Percentiles rank a stretch among this genome's conserved stretches.
Evolutionary conservation across 2,113 vertebrate species (phyloP).

Genomic region (Notechis scutatus): DNA sequence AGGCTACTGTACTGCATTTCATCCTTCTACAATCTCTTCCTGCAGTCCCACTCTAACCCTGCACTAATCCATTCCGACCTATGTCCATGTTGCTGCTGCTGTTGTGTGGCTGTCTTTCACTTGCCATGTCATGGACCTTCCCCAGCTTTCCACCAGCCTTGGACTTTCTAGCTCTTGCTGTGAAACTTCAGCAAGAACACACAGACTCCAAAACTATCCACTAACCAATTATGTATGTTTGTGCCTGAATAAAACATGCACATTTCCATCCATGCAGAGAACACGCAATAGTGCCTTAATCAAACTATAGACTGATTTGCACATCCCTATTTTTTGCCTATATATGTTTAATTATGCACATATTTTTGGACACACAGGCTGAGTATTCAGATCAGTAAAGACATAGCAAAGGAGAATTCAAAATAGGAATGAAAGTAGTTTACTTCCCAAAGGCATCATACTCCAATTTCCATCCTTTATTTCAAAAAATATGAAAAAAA

Average conservation of each 20-base stretch:
- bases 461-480: neutral
- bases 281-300: neutral
- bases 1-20: neutral
- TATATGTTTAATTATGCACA: neutral
- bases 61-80: neutral
- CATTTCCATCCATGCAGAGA: neutral
- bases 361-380: neutral
- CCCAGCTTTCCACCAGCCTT: neutral
- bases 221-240: neutral
- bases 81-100: neutral
- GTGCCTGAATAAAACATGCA: neutral
- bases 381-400: neutral
- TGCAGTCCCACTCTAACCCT: neutral
- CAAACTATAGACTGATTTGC: neutral
- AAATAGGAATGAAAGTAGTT: neutral
- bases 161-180: neutral
- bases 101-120: neutral
- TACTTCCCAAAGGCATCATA: neutral
- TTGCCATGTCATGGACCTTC: neutral
- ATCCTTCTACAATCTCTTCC: neutral
- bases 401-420: neutral
- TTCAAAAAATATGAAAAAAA: neutral
- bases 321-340: neutral
- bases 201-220: neutral
- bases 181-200: neutral